phyloP scores from a whole-genome alignment of 2,113 vertebrate genomes.

The Zosterops pallidus region DNA sequence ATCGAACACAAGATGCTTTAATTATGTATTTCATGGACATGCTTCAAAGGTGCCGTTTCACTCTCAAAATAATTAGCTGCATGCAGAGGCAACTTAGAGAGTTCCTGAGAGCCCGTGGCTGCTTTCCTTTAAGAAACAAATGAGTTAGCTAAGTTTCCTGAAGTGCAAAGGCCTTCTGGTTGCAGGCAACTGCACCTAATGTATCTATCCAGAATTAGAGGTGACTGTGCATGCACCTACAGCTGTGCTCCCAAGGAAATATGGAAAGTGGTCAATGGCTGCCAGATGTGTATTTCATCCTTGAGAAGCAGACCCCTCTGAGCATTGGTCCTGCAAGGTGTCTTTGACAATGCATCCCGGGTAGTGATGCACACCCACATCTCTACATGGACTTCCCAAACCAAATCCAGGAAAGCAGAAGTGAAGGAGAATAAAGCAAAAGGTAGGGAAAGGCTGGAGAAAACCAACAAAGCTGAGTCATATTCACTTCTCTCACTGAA shows the following conservation, averaged over 20 bases:
- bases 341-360: not conserved
- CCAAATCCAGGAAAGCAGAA: not conserved
- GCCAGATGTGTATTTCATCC: not conserved
- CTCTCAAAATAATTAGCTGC: constrained; percentile 57
- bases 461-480: not conserved
- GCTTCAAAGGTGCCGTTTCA: constrained; percentile 53
- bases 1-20: constrained; percentile 40
- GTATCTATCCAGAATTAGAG: not conserved
- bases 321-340: not conserved
- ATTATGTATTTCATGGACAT: constrained; percentile 56
- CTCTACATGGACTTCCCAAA: not conserved
- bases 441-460: not conserved
- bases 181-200: not conserved
- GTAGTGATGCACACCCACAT: not conserved
- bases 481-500: not conserved
- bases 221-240: fast-evolving
- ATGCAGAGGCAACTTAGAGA: not conserved
- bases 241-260: not conserved
- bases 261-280: fast-evolving
- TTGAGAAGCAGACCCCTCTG: not conserved
- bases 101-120: not conserved
- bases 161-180: not conserved
- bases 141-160: not conserved
- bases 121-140: not conserved
- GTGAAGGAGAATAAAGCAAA: not conserved